phyloP scores from a whole-genome alignment of 1,140 invertebrate species.

The Drosophila yakuba region DNA sequence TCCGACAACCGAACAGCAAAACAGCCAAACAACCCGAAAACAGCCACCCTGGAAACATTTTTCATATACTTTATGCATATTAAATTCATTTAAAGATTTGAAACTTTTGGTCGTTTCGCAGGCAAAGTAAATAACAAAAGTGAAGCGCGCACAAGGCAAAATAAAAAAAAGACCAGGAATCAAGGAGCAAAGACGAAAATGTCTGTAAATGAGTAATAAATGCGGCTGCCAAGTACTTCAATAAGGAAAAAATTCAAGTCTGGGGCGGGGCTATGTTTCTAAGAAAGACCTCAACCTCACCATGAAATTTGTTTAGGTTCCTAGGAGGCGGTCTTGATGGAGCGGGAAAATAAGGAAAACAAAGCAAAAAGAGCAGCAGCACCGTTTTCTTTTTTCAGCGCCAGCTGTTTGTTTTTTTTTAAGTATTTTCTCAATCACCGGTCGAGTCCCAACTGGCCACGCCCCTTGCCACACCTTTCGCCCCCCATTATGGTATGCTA shows the following conservation, averaged over 20 bases:
- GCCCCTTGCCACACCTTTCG: not conserved
- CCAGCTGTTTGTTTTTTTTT: constrained; percentile 41
- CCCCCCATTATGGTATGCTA: constrained; percentile 21
- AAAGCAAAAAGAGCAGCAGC: constrained; percentile 21
- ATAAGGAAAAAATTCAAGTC: constrained; percentile 3
- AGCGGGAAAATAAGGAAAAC: constrained; percentile 1
- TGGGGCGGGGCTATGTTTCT: constrained; percentile 29
- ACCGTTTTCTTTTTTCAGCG: constrained; percentile 2
- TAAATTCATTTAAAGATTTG: constrained; percentile 76
- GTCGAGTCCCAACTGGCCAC: constrained; percentile 14
- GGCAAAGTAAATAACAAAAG: constrained; percentile 72
- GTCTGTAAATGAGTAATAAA: constrained; percentile 80
- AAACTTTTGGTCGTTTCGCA: constrained; percentile 72
- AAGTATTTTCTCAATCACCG: constrained; percentile 39
- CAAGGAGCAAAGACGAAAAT: constrained; percentile 41
- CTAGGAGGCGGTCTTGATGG: constrained; percentile 6
- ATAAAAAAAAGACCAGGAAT: constrained; percentile 17
- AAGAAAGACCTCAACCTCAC: constrained; percentile 38
- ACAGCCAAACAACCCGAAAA: not conserved
- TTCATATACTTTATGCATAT: constrained; percentile 57
- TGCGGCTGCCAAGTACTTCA: constrained; percentile 52
- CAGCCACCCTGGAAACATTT: constrained; percentile 7
- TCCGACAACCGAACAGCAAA: not conserved
- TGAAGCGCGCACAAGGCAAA: constrained; percentile 13
- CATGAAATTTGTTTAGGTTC: constrained; percentile 68